Evolutionary conservation across 2,113 vertebrate genomes (phyloP).

Genomic region (Parotia lawesii): DNA sequence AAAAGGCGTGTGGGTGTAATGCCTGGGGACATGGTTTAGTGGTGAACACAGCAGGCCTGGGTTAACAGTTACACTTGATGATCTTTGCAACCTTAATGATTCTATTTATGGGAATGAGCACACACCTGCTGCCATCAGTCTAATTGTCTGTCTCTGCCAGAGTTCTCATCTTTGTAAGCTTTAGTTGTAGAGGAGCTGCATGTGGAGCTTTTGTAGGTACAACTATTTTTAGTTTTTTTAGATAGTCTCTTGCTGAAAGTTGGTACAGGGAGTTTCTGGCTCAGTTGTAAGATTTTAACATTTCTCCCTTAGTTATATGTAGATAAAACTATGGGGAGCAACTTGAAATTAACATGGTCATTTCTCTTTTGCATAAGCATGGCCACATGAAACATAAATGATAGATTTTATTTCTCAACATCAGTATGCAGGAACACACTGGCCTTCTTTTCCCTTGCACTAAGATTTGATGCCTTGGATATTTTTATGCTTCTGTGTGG

Average conservation of each 20-base stretch:
- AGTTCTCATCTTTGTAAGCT: neutral
- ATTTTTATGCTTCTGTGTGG: neutral
- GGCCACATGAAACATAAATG: neutral
- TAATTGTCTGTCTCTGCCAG: neutral
- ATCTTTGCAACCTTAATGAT: neutral
- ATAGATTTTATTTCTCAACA: neutral
- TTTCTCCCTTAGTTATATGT: neutral
- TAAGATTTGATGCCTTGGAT: slow-evolving; percentile 1
- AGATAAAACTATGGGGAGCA: neutral
- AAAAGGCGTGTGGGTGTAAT: neutral
- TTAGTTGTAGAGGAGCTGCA: neutral
- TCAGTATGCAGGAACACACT: neutral
- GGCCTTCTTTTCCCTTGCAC: neutral
- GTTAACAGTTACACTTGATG: neutral
- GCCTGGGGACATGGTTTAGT: neutral
- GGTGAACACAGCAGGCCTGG: neutral
- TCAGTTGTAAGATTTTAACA: neutral
- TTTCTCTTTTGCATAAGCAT: neutral
- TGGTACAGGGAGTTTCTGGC: neutral
- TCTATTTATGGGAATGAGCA: neutral
- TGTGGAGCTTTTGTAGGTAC: neutral
- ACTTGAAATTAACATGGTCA: neutral
- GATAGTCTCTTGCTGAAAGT: neutral
- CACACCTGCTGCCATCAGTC: neutral
- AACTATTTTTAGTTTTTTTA: neutral